phyloP scores from a whole-genome alignment of 1,140 invertebrate genomes.

The Acromyrmex heyeri region DNA sequence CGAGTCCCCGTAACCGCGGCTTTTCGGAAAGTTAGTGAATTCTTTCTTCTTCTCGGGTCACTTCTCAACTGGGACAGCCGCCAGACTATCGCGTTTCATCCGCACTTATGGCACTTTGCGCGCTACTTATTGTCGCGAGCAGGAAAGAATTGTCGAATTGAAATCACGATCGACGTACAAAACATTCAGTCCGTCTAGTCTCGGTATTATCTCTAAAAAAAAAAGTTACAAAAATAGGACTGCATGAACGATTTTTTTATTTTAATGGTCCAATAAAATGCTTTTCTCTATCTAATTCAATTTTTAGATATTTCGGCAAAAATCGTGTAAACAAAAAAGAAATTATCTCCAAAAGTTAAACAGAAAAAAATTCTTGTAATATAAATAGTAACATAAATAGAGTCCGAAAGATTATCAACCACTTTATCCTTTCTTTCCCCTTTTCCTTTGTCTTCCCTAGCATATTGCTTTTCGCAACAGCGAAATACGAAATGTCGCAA shows the following conservation, averaged over 20 bases:
- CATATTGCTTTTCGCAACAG: conserved; percentile 27
- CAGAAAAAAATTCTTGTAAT: conserved; percentile 3
- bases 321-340: background rate
- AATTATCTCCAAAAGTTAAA: background rate
- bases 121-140: background rate
- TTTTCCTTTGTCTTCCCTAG: background rate
- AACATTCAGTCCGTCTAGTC: too few species aligned
- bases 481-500: conserved; percentile 12
- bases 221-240: background rate
- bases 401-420: background rate
- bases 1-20: conserved; percentile 42
- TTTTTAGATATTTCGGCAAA: background rate
- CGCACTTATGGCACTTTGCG: conserved; percentile 21
- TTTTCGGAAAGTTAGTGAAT: conserved; percentile 58
- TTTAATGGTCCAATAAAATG: too few species aligned
- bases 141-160: conserved; percentile 13
- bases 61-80: conserved; percentile 44
- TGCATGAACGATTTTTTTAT: too few species aligned
- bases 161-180: background rate
- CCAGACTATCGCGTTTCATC: conserved; percentile 26
- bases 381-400: background rate
- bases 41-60: conserved; percentile 42
- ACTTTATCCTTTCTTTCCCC: background rate
- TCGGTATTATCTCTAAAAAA: background rate
- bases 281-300: too few species aligned